phyloP scores from a whole-genome alignment of 2,888 invertebrate species.

The Branchellion lobata region DNA sequence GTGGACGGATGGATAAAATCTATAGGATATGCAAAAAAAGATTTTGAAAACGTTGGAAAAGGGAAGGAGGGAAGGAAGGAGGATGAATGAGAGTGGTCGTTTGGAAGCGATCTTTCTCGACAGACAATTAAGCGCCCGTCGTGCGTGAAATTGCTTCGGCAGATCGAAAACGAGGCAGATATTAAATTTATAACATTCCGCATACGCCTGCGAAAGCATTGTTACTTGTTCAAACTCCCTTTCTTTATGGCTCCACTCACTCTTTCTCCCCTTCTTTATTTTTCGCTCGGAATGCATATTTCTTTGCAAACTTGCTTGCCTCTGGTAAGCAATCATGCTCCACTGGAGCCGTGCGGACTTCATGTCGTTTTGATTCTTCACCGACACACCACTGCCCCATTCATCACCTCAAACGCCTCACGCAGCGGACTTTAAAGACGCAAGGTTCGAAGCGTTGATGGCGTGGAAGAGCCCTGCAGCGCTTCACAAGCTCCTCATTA shows the following conservation, averaged over 20 bases:
- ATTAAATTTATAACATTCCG: conserved; percentile 42
- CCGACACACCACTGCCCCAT: too few species aligned
- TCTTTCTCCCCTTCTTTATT: not conserved
- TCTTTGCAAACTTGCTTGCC: too few species aligned
- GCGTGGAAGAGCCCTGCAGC: too few species aligned
- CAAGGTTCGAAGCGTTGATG: too few species aligned
- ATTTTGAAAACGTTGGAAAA: too few species aligned
- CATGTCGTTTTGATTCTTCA: too few species aligned
- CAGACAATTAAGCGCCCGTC: conserved; percentile 43
- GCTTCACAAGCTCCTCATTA: too few species aligned
- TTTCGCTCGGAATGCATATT: not conserved
- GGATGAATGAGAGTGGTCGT: conserved; percentile 27
- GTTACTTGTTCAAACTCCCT: not conserved
- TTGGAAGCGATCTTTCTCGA: conserved; percentile 42
- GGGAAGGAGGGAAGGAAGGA: conserved; percentile 22
- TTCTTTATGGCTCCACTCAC: not conserved
- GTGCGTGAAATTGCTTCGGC: conserved; percentile 39
- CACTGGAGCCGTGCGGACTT: too few species aligned
- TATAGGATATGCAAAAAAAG: too few species aligned
- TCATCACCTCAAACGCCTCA: too few species aligned
- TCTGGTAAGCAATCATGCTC: too few species aligned
- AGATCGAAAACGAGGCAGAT: conserved; percentile 39
- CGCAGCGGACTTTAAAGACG: too few species aligned
- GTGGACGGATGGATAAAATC: not conserved
- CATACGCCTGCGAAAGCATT: not conserved